A percentile compares a stretch with the other conserved stretches of the same genome.
Conservation (phyloP, 92 coral and sea anemone genomes). For the Palythoa grandiflora region DNA sequence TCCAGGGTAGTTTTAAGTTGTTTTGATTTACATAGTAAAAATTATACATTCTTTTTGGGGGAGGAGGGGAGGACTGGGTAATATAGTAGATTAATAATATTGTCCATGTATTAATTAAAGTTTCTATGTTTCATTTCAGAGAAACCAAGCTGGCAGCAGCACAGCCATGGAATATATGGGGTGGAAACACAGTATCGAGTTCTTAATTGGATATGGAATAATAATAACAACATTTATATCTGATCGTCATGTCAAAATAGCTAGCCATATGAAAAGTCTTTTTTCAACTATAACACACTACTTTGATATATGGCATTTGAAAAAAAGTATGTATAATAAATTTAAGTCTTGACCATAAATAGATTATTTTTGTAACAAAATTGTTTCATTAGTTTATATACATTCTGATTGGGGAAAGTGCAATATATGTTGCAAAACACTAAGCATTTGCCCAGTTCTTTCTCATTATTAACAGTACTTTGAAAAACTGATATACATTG, state of each 20-base stretch:
- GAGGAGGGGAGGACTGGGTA: no score
- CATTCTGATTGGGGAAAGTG: no score
- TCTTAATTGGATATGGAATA: conserved; percentile 47
- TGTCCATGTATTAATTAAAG: no score
- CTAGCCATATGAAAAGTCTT: conserved; percentile 68
- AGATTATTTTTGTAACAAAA: neutral
- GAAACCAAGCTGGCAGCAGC: conserved; percentile 69
- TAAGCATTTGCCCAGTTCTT: no score
- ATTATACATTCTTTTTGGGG: no score
- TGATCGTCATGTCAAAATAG: conserved; percentile 64
- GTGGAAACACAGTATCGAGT: conserved; percentile 60
- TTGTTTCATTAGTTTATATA: neutral
- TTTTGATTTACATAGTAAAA: no score
- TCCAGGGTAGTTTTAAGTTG: no score
- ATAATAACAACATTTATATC: neutral
- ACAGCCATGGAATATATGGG: conserved; percentile 68
- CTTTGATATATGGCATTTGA: conserved; percentile 77
- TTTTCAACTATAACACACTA: conserved; percentile 58
- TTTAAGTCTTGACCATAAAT: neutral
- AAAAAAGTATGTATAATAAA: conserved; percentile 49
- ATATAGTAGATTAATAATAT: no score
- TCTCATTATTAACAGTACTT: no score
- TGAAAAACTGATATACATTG: no score
- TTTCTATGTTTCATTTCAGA: conserved; percentile 35
- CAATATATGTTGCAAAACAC: no score